Percentiles rank a stretch among this genome's conserved stretches.
Evolutionary conservation across 2,113 vertebrate genomes (phyloP).

Genomic region (Dolichallabes microphthalmus): DNA sequence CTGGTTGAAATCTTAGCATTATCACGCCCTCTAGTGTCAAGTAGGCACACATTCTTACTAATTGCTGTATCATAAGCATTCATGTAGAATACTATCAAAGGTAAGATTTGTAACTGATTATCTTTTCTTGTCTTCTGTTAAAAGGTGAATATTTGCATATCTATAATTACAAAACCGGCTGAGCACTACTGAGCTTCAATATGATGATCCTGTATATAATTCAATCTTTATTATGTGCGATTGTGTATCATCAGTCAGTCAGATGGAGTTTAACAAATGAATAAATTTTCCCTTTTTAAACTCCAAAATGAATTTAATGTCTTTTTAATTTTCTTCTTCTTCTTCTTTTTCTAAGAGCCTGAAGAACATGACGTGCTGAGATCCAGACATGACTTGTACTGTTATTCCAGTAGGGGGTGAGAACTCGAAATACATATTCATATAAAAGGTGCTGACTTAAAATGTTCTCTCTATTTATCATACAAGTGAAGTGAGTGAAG

Average conservation of each 20-base stretch:
- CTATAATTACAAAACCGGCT: conserved; percentile 78
- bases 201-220: not conserved
- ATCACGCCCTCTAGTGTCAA: not conserved
- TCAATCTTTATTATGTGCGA: not conserved
- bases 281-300: not conserved
- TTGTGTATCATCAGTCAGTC: not conserved
- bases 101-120: not conserved
- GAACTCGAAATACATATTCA: conserved; percentile 21
- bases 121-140: not conserved
- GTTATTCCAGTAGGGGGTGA: conserved; percentile 73
- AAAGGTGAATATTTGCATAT: conserved; percentile 71
- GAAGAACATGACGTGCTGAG: conserved; percentile 61
- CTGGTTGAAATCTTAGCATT: not conserved
- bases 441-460: not conserved
- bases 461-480: not conserved
- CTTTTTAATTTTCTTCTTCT: not conserved
- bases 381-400: conserved; percentile 62
- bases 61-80: not conserved
- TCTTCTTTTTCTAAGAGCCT: conserved; percentile 53
- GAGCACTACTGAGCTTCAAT: conserved; percentile 5
- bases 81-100: not conserved
- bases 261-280: not conserved
- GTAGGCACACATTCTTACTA: not conserved
- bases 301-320: not conserved
- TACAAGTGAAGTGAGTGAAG: not conserved